A percentile compares a stretch with the other conserved stretches of the same genome.
Conservation (phyloP, 2,888 invertebrate species). For the Rhagonycha fulva region DNA sequence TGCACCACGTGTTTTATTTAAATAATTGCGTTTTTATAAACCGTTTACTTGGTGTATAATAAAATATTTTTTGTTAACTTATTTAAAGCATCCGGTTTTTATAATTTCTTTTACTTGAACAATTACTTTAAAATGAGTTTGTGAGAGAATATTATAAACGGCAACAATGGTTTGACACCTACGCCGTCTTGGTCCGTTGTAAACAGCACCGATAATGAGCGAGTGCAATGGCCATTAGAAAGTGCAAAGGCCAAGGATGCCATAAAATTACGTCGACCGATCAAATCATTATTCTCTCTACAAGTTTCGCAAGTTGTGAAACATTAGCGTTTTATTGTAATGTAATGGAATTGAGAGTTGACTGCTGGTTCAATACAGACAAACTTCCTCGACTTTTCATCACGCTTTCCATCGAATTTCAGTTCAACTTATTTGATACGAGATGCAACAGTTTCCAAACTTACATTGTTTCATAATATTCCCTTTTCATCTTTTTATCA, state of each 20-base stretch:
- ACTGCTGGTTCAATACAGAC: constrained; percentile 21
- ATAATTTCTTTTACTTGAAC: not conserved
- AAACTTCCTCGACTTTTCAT: constrained; percentile 31
- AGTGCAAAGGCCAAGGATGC: constrained; percentile 48
- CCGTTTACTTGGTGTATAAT: not conserved
- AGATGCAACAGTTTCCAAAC: constrained; percentile 28
- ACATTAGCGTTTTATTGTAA: constrained; percentile 18
- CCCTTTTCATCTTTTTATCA: not conserved
- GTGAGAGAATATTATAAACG: constrained; percentile 13
- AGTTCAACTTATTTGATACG: constrained; percentile 24
- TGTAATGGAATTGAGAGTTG: constrained; percentile 26
- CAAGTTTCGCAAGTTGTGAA: constrained; percentile 33
- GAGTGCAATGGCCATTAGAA: constrained; percentile 47
- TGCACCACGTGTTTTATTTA: not conserved
- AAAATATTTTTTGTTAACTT: not conserved
- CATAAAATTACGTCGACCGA: constrained; percentile 25
- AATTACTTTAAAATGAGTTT: constrained; percentile 12
- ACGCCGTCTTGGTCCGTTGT: constrained; percentile 19
- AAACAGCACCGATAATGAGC: constrained; percentile 27
- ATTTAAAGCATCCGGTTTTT: not conserved
- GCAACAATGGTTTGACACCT: constrained; percentile 27
- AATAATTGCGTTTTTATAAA: not conserved
- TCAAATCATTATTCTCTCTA: constrained; percentile 21
- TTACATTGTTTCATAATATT: constrained; percentile 20
- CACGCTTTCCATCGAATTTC: constrained; percentile 32